phyloP scores from a whole-genome alignment of 2,888 invertebrate species.

The Ectemnius cavifrons region DNA sequence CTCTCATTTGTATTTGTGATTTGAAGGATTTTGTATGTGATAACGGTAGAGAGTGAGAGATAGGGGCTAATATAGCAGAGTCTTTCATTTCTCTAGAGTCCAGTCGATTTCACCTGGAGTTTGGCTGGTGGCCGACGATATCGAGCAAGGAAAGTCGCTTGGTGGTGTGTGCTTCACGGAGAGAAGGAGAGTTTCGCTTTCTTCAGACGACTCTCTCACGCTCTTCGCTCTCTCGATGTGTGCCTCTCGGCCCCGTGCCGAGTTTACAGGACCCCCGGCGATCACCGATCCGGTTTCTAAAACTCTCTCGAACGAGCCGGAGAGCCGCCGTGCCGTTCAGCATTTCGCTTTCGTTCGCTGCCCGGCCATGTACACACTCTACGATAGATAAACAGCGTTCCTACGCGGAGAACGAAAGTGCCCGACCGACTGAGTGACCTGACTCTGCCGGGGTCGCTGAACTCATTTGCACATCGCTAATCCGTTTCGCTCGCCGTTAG shows the following conservation, averaged over 20 bases:
- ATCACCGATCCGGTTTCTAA: conserved; percentile 71
- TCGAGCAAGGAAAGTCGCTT: conserved; percentile 49
- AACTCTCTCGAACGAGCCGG: conserved; percentile 59
- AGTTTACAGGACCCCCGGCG: conserved; percentile 65
- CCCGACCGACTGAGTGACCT: conserved; percentile 39
- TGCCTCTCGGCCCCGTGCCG: conserved; percentile 49
- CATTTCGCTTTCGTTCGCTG: conserved; percentile 65
- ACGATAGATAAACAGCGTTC: conserved; percentile 36
- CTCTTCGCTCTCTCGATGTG: conserved; percentile 56
- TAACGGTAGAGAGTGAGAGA: not conserved
- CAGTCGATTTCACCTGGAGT: conserved; percentile 59
- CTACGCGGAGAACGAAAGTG: conserved; percentile 63
- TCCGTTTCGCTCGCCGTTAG: conserved; percentile 29
- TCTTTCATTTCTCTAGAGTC: not conserved
- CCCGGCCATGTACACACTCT: conserved; percentile 35
- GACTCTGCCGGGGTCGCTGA: conserved; percentile 58
- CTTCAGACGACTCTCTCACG: conserved; percentile 63
- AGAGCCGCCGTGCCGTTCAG: no score
- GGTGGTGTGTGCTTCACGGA: conserved; percentile 27
- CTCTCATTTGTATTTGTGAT: not conserved
- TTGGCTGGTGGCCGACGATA: conserved; percentile 36
- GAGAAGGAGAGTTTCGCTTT: conserved; percentile 69
- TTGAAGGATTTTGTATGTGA: not conserved
- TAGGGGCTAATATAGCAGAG: not conserved
- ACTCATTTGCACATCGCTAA: conserved; percentile 47